Evolutionary conservation across 2,113 vertebrate genomes (phyloP).

Genomic region (Prochilodus magdalenae): DNA sequence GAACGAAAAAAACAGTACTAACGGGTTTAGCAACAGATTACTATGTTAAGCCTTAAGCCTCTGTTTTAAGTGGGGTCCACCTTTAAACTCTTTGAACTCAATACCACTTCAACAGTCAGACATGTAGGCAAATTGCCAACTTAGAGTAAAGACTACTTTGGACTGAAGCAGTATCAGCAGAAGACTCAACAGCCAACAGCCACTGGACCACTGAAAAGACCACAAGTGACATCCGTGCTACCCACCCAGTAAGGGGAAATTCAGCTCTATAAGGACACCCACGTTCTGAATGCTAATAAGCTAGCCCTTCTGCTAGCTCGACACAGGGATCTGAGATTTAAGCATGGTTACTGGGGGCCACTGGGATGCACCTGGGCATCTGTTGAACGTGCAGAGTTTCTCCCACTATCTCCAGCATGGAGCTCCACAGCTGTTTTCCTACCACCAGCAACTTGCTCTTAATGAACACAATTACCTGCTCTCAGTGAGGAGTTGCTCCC

Average conservation of each 20-base stretch:
- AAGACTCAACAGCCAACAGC: constrained; percentile 1
- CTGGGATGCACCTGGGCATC: constrained; percentile 29
- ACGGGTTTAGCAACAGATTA: too few species aligned
- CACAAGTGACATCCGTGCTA: background rate
- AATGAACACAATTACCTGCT: constrained; percentile 41
- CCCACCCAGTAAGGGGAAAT: background rate
- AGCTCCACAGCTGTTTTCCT: constrained; percentile 22
- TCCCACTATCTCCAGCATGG: background rate
- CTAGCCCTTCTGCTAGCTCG: constrained; percentile 5
- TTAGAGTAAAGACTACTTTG: background rate
- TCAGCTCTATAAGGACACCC: background rate
- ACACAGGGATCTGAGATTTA: background rate
- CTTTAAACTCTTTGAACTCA: background rate
- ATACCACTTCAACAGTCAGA: background rate
- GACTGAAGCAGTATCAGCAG: background rate
- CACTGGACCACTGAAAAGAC: constrained; percentile 19
- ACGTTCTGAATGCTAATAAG: constrained; percentile 20
- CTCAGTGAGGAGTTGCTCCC: background rate
- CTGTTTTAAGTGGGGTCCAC: background rate
- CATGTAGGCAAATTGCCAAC: constrained; percentile 18
- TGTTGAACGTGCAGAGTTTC: background rate
- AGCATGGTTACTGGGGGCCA: constrained; percentile 22
- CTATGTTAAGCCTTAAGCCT: too few species aligned
- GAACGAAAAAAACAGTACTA: too few species aligned
- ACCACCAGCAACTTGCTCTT: background rate